phyloP scores from a whole-genome alignment of 2,113 vertebrate genomes.

The Podilymbus podiceps region DNA sequence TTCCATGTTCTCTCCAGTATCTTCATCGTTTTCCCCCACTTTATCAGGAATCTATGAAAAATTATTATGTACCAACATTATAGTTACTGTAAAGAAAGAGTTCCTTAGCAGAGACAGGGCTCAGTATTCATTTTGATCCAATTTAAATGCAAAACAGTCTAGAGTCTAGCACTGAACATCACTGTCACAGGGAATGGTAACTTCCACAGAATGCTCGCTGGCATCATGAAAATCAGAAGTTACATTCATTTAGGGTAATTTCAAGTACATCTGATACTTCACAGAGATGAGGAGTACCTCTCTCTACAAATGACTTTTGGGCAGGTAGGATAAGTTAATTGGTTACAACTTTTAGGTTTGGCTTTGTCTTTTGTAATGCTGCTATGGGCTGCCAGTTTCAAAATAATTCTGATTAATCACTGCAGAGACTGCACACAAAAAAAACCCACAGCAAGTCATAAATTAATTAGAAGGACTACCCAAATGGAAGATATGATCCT shows the following conservation, averaged over 20 bases:
- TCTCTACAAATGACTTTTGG: background rate
- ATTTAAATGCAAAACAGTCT: background rate
- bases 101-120: background rate
- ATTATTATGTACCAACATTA: background rate
- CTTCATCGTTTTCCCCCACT: background rate
- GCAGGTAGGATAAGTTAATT: background rate
- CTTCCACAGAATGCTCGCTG: background rate
- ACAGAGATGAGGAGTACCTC: background rate
- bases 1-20: background rate
- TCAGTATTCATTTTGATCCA: background rate
- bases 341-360: background rate
- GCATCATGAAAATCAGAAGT: background rate
- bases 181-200: background rate
- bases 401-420: conserved; percentile 50
- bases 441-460: background rate
- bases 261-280: background rate
- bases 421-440: background rate
- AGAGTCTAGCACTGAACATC: background rate
- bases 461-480: conserved; percentile 43
- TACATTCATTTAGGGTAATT: background rate
- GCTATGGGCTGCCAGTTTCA: conserved; percentile 16
- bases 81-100: background rate
- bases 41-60: background rate
- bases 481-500: background rate
- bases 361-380: background rate